Conservation (phyloP, 2,888 invertebrate species). For the Dinocampus coccinellae region DNA sequence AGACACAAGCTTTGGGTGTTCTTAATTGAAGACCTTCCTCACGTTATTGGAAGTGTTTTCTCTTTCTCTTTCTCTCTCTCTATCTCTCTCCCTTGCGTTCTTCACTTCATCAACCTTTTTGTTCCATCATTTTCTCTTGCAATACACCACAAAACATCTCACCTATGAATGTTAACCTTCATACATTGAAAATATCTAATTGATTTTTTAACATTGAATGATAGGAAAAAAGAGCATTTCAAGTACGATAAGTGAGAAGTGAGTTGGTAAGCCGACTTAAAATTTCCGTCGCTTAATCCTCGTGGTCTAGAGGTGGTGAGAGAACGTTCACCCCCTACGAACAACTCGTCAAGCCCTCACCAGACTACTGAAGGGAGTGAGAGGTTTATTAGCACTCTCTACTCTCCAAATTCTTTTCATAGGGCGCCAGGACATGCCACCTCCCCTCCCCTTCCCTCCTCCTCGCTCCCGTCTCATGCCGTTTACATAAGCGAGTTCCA, state of each 20-base stretch:
- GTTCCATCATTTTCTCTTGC: constrained; percentile 13
- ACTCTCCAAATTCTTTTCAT: constrained; percentile 68
- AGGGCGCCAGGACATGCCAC: constrained; percentile 50
- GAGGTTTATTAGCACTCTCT: constrained; percentile 68
- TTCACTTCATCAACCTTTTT: constrained; percentile 21
- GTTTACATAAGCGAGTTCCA: constrained; percentile 70
- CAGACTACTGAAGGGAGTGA: constrained; percentile 44
- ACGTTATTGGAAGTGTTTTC: constrained; percentile 23
- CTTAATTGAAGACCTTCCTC: constrained; percentile 52
- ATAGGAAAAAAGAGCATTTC: not conserved
- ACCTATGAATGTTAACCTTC: constrained; percentile 1
- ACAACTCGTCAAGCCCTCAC: constrained; percentile 64
- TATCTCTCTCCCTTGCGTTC: not conserved
- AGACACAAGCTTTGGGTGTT: constrained; percentile 40
- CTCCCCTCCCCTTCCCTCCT: constrained; percentile 11
- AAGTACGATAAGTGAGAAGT: constrained; percentile 12
- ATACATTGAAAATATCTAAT: not conserved
- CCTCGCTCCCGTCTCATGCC: constrained; percentile 42
- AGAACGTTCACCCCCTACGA: constrained; percentile 65
- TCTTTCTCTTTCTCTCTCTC: not conserved
- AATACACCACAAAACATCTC: constrained; percentile 14
- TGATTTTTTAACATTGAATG: not conserved
- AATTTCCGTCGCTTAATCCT: constrained; percentile 54
- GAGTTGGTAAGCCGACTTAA: constrained; percentile 47
- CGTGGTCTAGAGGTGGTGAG: constrained; percentile 26